Evolutionary conservation across 2,113 vertebrate species (phyloP), one percentile per base, ranked within the genome.

Genomic region (Forbesichthys papilliferus): DNA sequence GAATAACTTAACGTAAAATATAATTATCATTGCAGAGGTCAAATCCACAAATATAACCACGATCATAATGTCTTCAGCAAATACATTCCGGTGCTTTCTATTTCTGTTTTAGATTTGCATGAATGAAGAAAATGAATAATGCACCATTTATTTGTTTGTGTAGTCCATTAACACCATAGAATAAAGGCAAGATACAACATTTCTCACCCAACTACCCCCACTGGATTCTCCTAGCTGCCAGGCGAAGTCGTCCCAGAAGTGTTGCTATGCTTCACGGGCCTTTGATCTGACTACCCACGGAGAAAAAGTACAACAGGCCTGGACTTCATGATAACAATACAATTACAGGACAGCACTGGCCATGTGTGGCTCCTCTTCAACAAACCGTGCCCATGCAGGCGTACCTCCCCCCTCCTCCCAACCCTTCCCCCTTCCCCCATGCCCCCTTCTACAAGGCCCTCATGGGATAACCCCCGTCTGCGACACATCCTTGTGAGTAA

Each of bases 401-500:
- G 57, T 54, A 27, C 27, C 27, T 67, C 63, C 69, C 75, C 78
- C 60, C 48, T 27, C 64, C 62, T 53, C 68, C 59, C 69, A 46
- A 16, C 62, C 36, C 49, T 61, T 46, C 75, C 74, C 64, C 60
- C 48, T 27, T 62, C 62, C 55, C 68, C 59, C 69, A 46, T 61
- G 46, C 75, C 74, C 64, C 71, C 73, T 77, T 27, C 27, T 0
- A 27, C 27, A 27, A 27, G 27, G 27, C 27, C 48, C 66, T 54
- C 47, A 48, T 52, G 46, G 14, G 51, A 52, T 16, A 16, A 55
- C 58, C 61, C 58, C 47, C 9, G 87, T 92, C 90, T 91, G 48
- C 57, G 52, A 84, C 85, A 85, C 86, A 85, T 89, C 91, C 86
- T 72, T 55, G 77, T 92, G 92, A 93, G 89, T 89, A 90, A 93